phyloP scores from a whole-genome alignment of 2,113 vertebrate genomes.

The Ophthalmolycus amberensis region DNA sequence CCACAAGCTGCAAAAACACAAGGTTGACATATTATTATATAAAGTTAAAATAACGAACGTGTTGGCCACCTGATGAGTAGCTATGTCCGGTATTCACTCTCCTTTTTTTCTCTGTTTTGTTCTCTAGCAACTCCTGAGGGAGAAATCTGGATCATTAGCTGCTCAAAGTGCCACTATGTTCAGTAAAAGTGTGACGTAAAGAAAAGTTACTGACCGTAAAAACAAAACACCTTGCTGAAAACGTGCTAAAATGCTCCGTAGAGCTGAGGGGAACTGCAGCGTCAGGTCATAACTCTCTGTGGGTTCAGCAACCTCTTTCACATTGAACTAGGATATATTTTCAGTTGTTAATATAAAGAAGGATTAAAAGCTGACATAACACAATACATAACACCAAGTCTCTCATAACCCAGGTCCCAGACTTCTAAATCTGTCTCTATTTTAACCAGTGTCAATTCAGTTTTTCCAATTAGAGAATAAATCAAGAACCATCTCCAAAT shows the following conservation, averaged over 20 bases:
- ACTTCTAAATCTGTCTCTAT: not conserved
- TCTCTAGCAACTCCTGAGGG: not conserved
- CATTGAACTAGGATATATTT: not conserved
- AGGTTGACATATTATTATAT: not conserved
- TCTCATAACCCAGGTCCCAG: not conserved
- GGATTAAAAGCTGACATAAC: not conserved
- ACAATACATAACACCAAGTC: not conserved
- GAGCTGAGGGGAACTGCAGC: not conserved
- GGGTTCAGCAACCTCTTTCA: not conserved
- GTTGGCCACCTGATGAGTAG: not conserved
- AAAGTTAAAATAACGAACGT: not conserved
- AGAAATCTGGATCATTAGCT: not conserved
- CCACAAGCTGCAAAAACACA: not conserved
- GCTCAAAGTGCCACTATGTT: not conserved
- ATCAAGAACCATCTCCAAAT: constrained; percentile 20
- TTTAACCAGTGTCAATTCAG: not conserved
- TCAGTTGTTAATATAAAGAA: not conserved
- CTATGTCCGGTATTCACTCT: no score
- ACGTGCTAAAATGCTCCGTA: no score
- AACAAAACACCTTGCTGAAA: not conserved
- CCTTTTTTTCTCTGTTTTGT: not conserved
- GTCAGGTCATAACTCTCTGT: not conserved
- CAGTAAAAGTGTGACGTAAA: not conserved
- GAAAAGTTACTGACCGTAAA: not conserved
- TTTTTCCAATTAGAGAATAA: not conserved